Conservation (phyloP, 2,797 vertebrate genomes). For the Falco columbarius region DNA sequence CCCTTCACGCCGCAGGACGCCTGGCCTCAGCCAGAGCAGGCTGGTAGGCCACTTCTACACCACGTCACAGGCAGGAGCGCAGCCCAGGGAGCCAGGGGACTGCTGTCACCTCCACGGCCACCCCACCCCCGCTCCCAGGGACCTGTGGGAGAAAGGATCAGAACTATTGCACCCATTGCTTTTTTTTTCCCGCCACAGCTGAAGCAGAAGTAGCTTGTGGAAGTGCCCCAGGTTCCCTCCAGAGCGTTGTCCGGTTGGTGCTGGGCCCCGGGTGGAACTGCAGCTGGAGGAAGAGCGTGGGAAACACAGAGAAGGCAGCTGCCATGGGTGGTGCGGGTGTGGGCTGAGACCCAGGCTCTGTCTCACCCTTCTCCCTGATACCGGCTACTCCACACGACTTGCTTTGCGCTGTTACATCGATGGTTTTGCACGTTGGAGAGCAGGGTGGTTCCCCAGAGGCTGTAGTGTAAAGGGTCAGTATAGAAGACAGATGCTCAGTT, state of each 20-base stretch:
- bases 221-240: not conserved
- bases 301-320: not conserved
- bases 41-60: not conserved
- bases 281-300: not conserved
- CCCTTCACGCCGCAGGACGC: rapidly evolving
- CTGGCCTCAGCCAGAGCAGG: not conserved
- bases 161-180: not conserved
- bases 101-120: not conserved
- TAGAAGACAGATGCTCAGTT: not conserved
- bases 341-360: rapidly evolving
- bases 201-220: not conserved
- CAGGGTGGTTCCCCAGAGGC: not conserved
- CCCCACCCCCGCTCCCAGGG: not conserved
- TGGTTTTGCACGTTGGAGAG: not conserved
- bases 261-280: not conserved
- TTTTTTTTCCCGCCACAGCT: not conserved
- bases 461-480: not conserved
- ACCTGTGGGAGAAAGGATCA: not conserved
- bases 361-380: not conserved
- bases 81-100: not conserved
- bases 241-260: not conserved
- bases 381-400: not conserved
- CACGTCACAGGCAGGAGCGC: not conserved
- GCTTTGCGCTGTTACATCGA: not conserved
- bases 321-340: not conserved